A percentile compares a stretch with the other conserved stretches of the same genome.
Evolutionary conservation across 2,113 vertebrate genomes (phyloP).

Genomic region (Heterochromis multidens): DNA sequence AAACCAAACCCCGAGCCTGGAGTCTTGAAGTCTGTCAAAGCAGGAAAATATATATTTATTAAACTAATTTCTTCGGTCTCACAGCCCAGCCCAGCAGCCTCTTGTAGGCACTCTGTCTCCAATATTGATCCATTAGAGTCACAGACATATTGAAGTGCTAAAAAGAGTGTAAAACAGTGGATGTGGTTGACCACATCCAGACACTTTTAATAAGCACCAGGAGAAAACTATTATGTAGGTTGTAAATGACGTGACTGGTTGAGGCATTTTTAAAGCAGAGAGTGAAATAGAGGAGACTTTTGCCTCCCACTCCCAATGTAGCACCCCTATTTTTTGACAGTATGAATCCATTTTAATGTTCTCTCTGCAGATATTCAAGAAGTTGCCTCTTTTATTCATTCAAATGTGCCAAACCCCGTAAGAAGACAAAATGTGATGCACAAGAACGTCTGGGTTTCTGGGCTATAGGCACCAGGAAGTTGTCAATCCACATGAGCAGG

Average conservation of each 20-base stretch:
- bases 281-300: slow-evolving; percentile 30
- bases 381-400: not conserved
- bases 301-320: not conserved
- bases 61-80: not conserved
- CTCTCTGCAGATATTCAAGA: not conserved
- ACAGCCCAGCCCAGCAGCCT: not conserved
- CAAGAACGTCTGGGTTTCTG: not conserved
- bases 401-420: not conserved
- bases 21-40: not conserved
- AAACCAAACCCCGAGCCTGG: not conserved
- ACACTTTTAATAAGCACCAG: slow-evolving; percentile 51
- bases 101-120: not conserved
- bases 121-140: not conserved
- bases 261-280: slow-evolving; percentile 62
- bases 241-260: slow-evolving; percentile 62
- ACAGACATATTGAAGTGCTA: slow-evolving; percentile 7
- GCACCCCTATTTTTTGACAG: not conserved
- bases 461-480: slow-evolving; percentile 4
- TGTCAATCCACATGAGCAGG: not conserved
- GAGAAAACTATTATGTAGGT: slow-evolving; percentile 53
- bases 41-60: not conserved
- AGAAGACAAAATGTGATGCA: not conserved
- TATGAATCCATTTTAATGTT: not conserved
- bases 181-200: slow-evolving; percentile 31
- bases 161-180: slow-evolving; percentile 18